Evolutionary conservation across 2,797 vertebrate genomes (phyloP).

Genomic region (Leuciscus waleckii): DNA sequence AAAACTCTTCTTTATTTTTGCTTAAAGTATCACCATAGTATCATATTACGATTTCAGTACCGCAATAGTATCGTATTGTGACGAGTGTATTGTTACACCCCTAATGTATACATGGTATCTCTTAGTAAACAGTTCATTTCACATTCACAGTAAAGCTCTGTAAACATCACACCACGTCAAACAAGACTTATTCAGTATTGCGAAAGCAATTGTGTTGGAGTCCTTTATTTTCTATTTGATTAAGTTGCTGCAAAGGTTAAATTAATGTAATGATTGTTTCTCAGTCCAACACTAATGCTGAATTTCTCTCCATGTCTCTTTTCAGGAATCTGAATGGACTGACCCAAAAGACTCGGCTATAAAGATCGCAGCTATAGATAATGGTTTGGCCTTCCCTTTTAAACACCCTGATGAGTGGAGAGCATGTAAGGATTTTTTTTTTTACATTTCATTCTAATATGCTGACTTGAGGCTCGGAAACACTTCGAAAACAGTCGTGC

Average conservation of each 20-base stretch:
- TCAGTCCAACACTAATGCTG: not conserved
- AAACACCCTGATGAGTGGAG: conserved; percentile 99
- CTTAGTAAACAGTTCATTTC: conserved; percentile 4
- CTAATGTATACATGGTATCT: not conserved
- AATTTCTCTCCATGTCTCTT: not conserved
- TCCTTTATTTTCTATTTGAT: not conserved
- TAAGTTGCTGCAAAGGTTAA: not conserved
- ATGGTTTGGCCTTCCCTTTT: conserved; percentile 97
- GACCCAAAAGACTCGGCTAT: conserved; percentile 82
- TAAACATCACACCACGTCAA: not conserved
- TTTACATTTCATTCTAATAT: not conserved
- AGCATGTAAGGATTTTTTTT: conserved; percentile 84
- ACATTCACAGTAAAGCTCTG: not conserved
- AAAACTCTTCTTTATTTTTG: not conserved
- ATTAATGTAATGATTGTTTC: not conserved
- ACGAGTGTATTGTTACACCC: not conserved
- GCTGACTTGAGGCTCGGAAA: not conserved
- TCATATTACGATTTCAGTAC: no score
- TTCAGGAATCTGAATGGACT: conserved; percentile 75
- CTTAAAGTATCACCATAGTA: not conserved
- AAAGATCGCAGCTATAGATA: conserved; percentile 97
- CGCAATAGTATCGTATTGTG: no score
- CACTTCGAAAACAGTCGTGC: not conserved
- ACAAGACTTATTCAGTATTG: not conserved
- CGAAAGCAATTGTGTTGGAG: not conserved